Conservation (phyloP, 2,113 vertebrate species). For the Ovibos moschatus region DNA sequence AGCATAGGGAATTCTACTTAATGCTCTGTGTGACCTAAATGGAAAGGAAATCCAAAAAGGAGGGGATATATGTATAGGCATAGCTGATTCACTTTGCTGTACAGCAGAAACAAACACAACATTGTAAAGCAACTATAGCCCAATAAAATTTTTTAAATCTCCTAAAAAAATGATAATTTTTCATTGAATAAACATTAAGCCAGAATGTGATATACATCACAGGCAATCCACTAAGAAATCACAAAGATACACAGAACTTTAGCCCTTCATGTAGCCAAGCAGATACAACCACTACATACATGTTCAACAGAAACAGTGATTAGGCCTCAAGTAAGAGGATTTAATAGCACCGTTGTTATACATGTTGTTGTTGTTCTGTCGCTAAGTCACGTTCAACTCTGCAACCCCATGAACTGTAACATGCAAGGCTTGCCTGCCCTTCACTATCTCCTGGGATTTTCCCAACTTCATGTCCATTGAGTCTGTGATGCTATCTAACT, state of each 20-base stretch:
- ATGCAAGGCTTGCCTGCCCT: background rate
- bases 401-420: background rate
- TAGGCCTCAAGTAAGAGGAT: background rate
- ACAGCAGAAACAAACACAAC: background rate
- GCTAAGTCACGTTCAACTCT: background rate
- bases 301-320: background rate
- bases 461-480: background rate
- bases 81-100: background rate
- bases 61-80: background rate
- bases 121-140: background rate
- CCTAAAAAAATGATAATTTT: background rate
- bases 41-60: background rate
- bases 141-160: background rate
- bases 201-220: background rate
- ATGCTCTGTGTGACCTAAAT: background rate
- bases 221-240: background rate
- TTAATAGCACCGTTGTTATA: background rate
- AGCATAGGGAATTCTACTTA: background rate
- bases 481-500: background rate
- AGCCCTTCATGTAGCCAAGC: background rate
- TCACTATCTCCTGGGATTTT: background rate
- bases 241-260: background rate
- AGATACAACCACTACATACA: background rate
- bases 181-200: background rate
- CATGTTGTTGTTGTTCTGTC: background rate